Evolutionary conservation across 2,113 vertebrate genomes (phyloP).

Genomic region (Gasterosteus aculeatus): DNA sequence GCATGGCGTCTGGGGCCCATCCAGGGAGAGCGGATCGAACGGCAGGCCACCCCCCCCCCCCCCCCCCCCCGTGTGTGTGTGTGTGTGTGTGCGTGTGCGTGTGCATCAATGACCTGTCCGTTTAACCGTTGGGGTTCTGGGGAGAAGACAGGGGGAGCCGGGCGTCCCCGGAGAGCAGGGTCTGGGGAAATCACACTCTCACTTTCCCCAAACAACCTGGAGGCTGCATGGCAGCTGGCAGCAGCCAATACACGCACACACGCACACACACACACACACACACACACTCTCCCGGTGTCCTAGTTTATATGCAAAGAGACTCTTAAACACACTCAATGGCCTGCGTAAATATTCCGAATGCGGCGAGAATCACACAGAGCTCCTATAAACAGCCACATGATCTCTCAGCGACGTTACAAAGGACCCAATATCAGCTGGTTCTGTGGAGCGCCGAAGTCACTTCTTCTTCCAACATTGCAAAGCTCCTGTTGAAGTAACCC

Average conservation of each 20-base stretch:
- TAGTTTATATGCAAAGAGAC: conserved; percentile 75
- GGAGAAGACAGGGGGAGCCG: conserved; percentile 72
- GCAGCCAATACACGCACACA: conserved; percentile 57
- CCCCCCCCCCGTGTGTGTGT: conserved; percentile 11
- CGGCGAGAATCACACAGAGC: conserved; percentile 32
- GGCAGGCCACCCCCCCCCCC: no score
- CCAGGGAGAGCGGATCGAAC: conserved; percentile 63
- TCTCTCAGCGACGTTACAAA: conserved; percentile 4
- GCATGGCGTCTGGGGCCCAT: conserved; percentile 62
- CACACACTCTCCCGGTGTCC: conserved; percentile 59
- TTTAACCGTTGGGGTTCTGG: conserved; percentile 73
- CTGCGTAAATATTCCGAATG: conserved; percentile 36
- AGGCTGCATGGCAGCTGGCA: conserved; percentile 74
- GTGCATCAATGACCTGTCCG: conserved; percentile 74
- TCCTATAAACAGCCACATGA: conserved; percentile 22
- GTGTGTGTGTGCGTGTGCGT: conserved; percentile 11
- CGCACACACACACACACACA: conserved; percentile 39
- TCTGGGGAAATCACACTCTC: conserved; percentile 80
- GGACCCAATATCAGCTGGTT: conserved; percentile 11
- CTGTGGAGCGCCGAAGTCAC: conserved; percentile 17
- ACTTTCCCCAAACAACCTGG: conserved; percentile 76
- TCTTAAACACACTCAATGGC: conserved; percentile 53
- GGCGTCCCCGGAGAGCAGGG: conserved; percentile 72
- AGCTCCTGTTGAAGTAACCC: conserved; percentile 33
- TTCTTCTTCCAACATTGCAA: conserved; percentile 42